Evolutionary conservation across 2,113 vertebrate genomes (phyloP), one percentile per base, ranked within the genome.

Genomic region (Eolophus roseicapilla): DNA sequence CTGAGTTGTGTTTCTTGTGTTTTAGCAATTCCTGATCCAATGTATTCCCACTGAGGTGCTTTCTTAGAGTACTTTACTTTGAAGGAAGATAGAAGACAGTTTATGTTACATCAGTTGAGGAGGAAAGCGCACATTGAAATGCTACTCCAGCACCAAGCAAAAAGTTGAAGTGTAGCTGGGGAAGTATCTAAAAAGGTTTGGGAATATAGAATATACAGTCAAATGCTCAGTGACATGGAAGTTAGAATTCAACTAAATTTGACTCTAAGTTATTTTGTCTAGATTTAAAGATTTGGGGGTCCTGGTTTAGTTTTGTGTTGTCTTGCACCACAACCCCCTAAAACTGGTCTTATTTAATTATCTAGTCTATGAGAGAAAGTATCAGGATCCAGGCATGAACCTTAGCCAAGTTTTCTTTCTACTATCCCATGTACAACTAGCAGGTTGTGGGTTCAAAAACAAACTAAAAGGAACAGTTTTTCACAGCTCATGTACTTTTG

Each of bases 401-500:
- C n/a, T 90, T 20, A 27, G 41, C 49, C 86, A 14, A 19, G 7
- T 52, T 62, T 80, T 23, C 7, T 44, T 87, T 52, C 19, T 7
- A 9, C 13, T 62, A 3, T 50, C 53, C 8, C 8, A 0, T 0
- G 9, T 25, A 27, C 24, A 63, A 12, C 49, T 86, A 60, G 25
- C 63, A 80, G 64, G 79, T 41, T 39, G 17, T 68, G 52, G 65
- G 23, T 27, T 67, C 65, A 44, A 31, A 50, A 57, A 13, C 46
- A 57, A 90, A 44, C 23, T 3, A 10, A 59, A 65, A 76, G 33
- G 12, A 67, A 14, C 13, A 7, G 16, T n/a, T 90, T 77, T 49
- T 46, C 75, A 49, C 0, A 0, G 47, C 47, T 86, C 23, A 1
- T 4, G 52, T 23, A 12, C 46, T 31, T 31, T 28, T 0, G 16